A percentile compares a stretch with the other conserved stretches of the same genome.
Evolutionary conservation across 2,797 vertebrate species (phyloP).

Genomic region (Cyclura pinguis): DNA sequence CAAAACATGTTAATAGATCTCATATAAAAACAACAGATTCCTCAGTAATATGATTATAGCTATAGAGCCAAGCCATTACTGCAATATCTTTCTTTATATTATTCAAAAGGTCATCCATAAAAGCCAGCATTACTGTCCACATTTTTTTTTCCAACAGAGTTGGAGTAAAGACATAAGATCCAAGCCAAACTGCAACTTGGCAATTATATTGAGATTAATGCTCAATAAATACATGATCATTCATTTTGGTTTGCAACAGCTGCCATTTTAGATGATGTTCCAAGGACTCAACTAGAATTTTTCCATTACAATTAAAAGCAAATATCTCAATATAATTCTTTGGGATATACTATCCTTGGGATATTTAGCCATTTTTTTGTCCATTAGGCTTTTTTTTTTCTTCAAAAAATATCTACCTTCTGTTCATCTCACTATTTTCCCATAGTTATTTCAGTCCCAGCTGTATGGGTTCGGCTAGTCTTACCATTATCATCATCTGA

Average conservation of each 20-base stretch:
- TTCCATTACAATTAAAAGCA: not conserved
- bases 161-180: not conserved
- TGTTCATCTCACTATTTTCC: not conserved
- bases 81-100: conserved; percentile 13
- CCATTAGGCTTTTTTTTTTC: not conserved
- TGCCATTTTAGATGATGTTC: conserved; percentile 15
- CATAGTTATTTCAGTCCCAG: not conserved
- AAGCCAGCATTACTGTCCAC: conserved; percentile 21
- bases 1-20: conserved; percentile 17
- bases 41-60: not conserved
- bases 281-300: conserved; percentile 5
- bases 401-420: not conserved
- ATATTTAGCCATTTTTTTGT: too few relatives aligned
- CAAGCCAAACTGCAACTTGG: conserved; percentile 27
- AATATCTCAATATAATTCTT: conserved; percentile 1
- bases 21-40: conserved; percentile 44
- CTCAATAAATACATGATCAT: conserved; percentile 30
- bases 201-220: conserved; percentile 24
- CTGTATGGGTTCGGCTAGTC: not conserved
- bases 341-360: not conserved
- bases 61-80: conserved; percentile 40
- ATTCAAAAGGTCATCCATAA: conserved; percentile 20
- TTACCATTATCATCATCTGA: not conserved
- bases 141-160: conserved; percentile 15
- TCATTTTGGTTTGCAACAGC: conserved; percentile 31